Base-by-base conservation (phyloP, 2,888 invertebrate genomes). In the Mellilla xanthometata region DNA sequence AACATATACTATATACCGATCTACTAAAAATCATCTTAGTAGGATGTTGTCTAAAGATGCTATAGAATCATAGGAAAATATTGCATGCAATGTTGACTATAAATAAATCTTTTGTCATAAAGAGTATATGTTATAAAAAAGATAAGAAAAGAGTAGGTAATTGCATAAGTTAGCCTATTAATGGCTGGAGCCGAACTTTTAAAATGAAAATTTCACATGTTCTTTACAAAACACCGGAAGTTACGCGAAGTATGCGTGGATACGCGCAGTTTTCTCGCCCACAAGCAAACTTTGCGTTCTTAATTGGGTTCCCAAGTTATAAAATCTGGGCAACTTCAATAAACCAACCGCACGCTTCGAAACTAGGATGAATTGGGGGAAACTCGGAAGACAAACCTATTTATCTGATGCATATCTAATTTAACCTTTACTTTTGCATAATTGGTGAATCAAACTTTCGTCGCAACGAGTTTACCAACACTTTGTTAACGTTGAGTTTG, bases 241-340 rank as follows among this genome's bases (percentile, higher is more conserved):
- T 49, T 24, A 43, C 19, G 45, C 32, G 28, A 30, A 41, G 34
- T 36, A 52, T 50, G 46, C 52, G 45, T 56, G 48, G 50, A 54
- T 50, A 29, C 34, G 48, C 49, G 48, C 54, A 50, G 50, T 56
- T 50, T 48, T 44, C 51, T 29, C 34, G 2, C 26, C 45, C 41
- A 45, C 47, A 34, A 28, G 47, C 34, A 30, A 56, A 47, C 48
- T 47, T 48, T 44, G 15, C 45, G 47, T 48, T 48, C 53, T 53
- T 58, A 58, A 58, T 58, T 58, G 53, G 55, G 49, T 58, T 52
- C 44, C 46, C 42, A 50, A 58, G 49, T 58, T 52, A 50, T 49
- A 46, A 49, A 52, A 49, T 44, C 43, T 46, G 38, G 33, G 36
- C 24, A 47, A 52, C 54, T 52, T 50, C 41, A 55, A 51, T 57